Percentiles rank a stretch among this genome's conserved stretches.
Conservation (phyloP, 2,113 vertebrate species). For the Corythaixoides concolor region DNA sequence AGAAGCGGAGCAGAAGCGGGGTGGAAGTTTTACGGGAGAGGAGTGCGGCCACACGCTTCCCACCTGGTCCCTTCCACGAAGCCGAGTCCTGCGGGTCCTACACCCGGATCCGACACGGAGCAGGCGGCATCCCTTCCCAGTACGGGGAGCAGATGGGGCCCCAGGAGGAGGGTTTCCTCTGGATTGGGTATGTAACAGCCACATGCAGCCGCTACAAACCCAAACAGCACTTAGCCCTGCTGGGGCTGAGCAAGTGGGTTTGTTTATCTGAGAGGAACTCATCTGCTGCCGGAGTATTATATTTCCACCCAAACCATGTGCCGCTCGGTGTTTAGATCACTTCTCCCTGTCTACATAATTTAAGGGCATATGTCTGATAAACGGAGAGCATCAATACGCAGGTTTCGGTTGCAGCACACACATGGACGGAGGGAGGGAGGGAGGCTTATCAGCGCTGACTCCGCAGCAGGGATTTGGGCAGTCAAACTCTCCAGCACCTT, state of each 20-base stretch:
- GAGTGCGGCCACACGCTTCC: not conserved
- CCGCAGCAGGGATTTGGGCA: not conserved
- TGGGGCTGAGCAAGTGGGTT: constrained; percentile 52
- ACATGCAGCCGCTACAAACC: constrained; percentile 26
- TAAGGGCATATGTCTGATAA: constrained; percentile 56
- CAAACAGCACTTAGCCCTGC: constrained; percentile 32
- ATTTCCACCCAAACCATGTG: constrained; percentile 61
- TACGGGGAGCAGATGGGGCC: not conserved
- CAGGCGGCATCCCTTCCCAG: not conserved
- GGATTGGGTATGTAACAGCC: constrained; percentile 23
- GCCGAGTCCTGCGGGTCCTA: not conserved
- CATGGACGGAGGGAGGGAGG: not conserved
- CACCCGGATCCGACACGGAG: accelerated
- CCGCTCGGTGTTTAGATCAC: constrained; percentile 48
- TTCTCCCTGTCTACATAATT: constrained; percentile 61
- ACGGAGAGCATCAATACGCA: constrained; percentile 22
- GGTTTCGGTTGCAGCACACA: constrained; percentile 27
- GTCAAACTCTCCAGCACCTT: not conserved
- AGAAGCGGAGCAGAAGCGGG: not conserved
- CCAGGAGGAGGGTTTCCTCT: constrained; percentile 34
- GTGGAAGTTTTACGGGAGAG: not conserved
- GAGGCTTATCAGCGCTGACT: not conserved
- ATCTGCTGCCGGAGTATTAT: constrained; percentile 37
- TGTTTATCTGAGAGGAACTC: constrained; percentile 65
- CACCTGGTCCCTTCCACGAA: not conserved